phyloP scores from a whole-genome alignment of 2,113 vertebrate species.

The Malurus cyaneus region DNA sequence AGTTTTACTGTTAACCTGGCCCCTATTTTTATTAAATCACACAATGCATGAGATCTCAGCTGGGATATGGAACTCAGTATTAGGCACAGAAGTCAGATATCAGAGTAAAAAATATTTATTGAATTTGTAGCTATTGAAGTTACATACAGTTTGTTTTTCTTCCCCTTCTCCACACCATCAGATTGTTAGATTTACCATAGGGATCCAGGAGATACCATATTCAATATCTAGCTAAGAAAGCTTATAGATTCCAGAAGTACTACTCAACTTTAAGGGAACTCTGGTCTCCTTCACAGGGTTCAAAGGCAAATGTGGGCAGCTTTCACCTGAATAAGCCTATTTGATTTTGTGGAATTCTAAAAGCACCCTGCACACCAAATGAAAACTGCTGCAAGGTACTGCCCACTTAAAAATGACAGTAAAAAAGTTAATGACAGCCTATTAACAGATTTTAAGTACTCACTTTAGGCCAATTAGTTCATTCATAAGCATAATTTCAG shows the following conservation, averaged over 20 bases:
- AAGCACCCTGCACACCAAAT: background rate
- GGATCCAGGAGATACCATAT: background rate
- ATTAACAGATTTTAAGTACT: background rate
- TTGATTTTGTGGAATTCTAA: background rate
- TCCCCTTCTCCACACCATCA: background rate
- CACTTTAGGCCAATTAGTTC: background rate
- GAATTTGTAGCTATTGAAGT: background rate
- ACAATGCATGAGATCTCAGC: background rate
- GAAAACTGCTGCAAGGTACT: background rate
- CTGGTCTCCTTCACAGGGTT: background rate
- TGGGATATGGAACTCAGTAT: background rate
- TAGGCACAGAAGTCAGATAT: background rate
- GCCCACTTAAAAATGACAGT: background rate
- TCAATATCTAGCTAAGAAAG: background rate
- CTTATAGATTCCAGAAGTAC: background rate
- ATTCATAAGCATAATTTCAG: background rate
- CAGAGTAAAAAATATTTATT: background rate
- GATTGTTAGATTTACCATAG: background rate
- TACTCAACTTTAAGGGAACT: background rate
- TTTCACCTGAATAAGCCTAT: background rate
- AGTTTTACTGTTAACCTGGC: background rate
- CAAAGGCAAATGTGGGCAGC: background rate
- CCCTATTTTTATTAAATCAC: background rate
- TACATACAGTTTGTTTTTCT: background rate
- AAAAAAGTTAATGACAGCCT: background rate